Evolutionary conservation across 2,113 vertebrate genomes (phyloP).

Genomic region (Neopipo cinnamomea): DNA sequence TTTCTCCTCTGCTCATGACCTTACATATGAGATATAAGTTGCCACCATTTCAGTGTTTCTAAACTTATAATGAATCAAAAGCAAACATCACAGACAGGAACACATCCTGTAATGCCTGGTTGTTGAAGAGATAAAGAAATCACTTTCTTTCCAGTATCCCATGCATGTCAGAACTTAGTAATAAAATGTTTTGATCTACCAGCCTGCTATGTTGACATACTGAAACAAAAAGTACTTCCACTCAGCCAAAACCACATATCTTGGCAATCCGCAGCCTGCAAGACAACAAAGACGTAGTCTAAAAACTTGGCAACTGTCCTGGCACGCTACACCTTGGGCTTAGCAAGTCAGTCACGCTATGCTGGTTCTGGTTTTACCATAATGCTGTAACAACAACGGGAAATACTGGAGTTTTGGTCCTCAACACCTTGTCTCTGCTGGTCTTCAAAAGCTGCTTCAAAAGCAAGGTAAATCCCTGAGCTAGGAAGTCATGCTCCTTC

Average conservation of each 20-base stretch:
- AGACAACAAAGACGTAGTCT: slow-evolving; percentile 64
- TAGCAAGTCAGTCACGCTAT: slow-evolving; percentile 68
- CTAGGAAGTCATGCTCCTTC: neutral
- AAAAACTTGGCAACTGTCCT: slow-evolving; percentile 56
- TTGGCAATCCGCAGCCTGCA: slow-evolving; percentile 46
- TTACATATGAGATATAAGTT: neutral
- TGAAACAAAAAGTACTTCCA: slow-evolving; percentile 55
- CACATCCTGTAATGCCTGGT: neutral
- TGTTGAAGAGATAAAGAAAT: slow-evolving; percentile 23
- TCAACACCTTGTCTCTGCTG: neutral
- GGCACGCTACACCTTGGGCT: slow-evolving; percentile 62
- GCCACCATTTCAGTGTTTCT: neutral
- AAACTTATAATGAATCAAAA: neutral
- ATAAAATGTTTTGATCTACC: neutral
- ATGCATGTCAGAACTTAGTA: slow-evolving; percentile 39
- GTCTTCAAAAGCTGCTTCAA: neutral
- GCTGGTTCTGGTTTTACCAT: slow-evolving; percentile 39
- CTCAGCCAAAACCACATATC: slow-evolving; percentile 65
- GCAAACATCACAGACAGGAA: slow-evolving; percentile 9
- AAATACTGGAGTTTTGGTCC: neutral
- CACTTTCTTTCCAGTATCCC: slow-evolving; percentile 21
- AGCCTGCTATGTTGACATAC: slow-evolving; percentile 38
- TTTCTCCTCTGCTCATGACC: neutral
- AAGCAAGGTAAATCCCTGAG: neutral
- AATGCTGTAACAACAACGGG: neutral